Evolutionary conservation across 2,888 invertebrate genomes (phyloP), one percentile per base, ranked within the genome.

Genomic region (Tipula confusa): DNA sequence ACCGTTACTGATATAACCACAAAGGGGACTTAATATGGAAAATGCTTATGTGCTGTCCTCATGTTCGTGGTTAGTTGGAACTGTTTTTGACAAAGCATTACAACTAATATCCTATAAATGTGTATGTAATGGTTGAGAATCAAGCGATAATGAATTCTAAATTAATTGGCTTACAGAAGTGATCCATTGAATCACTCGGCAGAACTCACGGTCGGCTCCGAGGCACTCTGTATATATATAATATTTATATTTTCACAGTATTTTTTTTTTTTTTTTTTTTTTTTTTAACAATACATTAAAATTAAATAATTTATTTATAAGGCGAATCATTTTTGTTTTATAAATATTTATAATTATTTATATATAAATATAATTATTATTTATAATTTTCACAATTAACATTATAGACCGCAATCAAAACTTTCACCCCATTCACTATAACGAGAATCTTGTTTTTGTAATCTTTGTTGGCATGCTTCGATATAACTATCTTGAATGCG

Each of bases 381-480:
- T 64, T 64, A 64, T 24, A 64, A 64, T 64, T 24, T 64, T 64
- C 64, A 64, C 64, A 64, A 64, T 80, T 82, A 82, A 33, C 33
- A 82, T 92, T 92, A 93, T 87, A 93, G 91, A 86, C 93, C 93
- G 87, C 92, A 95, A 89, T 95, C 95, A 88, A 95, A 95, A 86
- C 94, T 94, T 88, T 94, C 95, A 85, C 87, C 88, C 91, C 93
- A 94, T 89, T 96, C 95, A 85, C 95, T 95, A 89, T 94, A 94
- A 86, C 95, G 92, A 84, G 96, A 96, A 90, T 97, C 96, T 89
- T 97, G 96, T 89, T 96, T 96, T 89, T 96, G 94, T 87, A 97
- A 91, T 86, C 95, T 93, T 88, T 94, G 95, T 87, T 96, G 95
- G 89, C 96, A 97, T 86, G 95, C 96, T 89, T 96, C 95, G 87